Conservation (phyloP, 2,888 invertebrate genomes). For the Parasteatoda lunata region DNA sequence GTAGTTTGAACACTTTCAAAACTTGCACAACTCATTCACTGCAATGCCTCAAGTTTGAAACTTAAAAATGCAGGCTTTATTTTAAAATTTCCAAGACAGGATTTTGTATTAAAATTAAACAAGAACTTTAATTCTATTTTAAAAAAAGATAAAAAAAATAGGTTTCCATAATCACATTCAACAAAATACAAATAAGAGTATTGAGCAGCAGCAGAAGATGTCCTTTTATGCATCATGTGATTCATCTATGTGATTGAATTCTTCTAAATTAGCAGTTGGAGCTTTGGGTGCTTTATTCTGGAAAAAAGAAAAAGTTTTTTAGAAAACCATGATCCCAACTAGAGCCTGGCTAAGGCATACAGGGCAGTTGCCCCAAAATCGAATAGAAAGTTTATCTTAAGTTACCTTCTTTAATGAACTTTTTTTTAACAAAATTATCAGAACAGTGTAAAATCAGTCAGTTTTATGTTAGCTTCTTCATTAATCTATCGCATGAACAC, state of each 20-base stretch:
- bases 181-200: not conserved
- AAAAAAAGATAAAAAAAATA: no score
- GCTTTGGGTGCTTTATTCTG: conserved; percentile 68
- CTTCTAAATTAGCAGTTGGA: conserved; percentile 56
- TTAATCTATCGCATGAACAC: no score
- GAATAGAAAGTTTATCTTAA: no score
- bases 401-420: no score
- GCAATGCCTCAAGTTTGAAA: no score
- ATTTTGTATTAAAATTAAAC: not conserved
- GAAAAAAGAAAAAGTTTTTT: not conserved
- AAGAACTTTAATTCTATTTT: no score
- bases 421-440: no score
- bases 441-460: no score
- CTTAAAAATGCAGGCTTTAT: not conserved
- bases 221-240: not conserved
- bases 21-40: no score
- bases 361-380: no score
- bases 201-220: not conserved
- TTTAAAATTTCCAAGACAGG: conserved; percentile 14
- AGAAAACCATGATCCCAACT: not conserved
- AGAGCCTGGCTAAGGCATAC: not conserved
- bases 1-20: no score
- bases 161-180: not conserved
- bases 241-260: conserved; percentile 53
- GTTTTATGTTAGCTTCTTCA: no score